phyloP scores from a whole-genome alignment of 2,113 vertebrate species.

The Brachirus orientalis region DNA sequence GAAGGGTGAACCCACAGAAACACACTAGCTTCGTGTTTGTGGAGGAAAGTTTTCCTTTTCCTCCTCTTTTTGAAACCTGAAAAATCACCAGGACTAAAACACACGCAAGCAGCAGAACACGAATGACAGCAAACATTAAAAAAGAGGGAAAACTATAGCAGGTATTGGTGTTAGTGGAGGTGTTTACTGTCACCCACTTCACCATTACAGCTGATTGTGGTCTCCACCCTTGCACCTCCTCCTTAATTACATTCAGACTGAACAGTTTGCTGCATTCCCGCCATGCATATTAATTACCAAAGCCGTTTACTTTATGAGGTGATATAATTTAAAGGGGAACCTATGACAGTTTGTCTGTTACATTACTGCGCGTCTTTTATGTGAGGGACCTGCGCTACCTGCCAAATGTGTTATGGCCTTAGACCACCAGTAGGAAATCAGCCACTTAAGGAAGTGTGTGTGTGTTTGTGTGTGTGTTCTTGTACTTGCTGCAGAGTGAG shows the following conservation, averaged over 20 bases:
- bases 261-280: conserved; percentile 20
- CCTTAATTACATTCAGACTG: conserved; percentile 64
- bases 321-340: conserved; percentile 75
- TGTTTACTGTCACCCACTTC: background rate
- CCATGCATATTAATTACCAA: conserved; percentile 67
- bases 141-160: background rate
- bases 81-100: background rate
- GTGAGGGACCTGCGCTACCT: conserved; percentile 53
- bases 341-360: conserved; percentile 50
- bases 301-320: conserved; percentile 76
- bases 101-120: background rate
- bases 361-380: conserved; percentile 53
- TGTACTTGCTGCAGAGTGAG: too few species aligned
- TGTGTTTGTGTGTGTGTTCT: conserved; percentile 11
- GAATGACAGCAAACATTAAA: fast-evolving
- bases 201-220: conserved; percentile 11
- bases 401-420: conserved; percentile 63
- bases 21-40: conserved; percentile 27
- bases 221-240: conserved; percentile 22
- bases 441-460: conserved; percentile 32
- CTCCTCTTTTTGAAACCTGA: background rate
- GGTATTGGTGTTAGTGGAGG: background rate
- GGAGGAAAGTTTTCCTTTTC: background rate
- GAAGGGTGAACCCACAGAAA: conserved; percentile 45
- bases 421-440: conserved; percentile 55